phyloP scores from a whole-genome alignment of 2,113 vertebrate genomes.

The Gymnorhina tibicen region DNA sequence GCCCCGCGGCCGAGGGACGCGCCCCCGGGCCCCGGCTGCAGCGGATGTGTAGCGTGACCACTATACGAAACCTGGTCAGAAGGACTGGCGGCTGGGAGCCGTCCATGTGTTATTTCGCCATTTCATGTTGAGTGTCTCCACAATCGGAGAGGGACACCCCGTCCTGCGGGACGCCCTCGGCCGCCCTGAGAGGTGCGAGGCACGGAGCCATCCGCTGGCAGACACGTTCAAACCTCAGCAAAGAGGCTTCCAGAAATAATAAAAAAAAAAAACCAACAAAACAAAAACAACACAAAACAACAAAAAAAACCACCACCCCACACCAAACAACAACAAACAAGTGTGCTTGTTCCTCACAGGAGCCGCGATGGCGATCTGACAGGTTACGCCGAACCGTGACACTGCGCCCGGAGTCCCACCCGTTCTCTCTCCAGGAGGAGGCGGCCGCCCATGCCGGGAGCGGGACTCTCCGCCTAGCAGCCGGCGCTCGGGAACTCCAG shows the following conservation, averaged over 20 bases:
- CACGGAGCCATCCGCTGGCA: not conserved
- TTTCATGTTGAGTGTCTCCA: not conserved
- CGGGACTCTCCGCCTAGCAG: not conserved
- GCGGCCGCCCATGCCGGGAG: not conserved
- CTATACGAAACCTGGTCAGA: not conserved
- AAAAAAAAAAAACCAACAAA: not conserved
- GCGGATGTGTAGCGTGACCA: not conserved
- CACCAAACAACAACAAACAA: not conserved
- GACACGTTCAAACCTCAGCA: not conserved
- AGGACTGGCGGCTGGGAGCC: not conserved
- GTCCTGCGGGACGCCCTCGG: not conserved
- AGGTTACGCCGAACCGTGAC: not conserved
- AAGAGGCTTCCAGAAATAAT: not conserved
- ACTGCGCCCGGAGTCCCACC: not conserved
- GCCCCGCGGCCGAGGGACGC: too few relatives aligned
- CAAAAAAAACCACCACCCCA: not conserved
- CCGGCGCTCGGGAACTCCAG: not conserved
- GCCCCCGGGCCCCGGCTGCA: not conserved
- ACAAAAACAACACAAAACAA: not conserved
- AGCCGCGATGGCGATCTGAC: not conserved
- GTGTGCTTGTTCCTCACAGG: not conserved
- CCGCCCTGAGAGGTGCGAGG: not conserved
- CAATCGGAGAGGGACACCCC: not conserved
- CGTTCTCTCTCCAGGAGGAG: not conserved
- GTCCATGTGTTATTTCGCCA: not conserved